These are phyloP conservation scores for Cenopis cana DNA, from an alignment of 2,888 invertebrate genomes.

Conservation along the genomic window DNA sequence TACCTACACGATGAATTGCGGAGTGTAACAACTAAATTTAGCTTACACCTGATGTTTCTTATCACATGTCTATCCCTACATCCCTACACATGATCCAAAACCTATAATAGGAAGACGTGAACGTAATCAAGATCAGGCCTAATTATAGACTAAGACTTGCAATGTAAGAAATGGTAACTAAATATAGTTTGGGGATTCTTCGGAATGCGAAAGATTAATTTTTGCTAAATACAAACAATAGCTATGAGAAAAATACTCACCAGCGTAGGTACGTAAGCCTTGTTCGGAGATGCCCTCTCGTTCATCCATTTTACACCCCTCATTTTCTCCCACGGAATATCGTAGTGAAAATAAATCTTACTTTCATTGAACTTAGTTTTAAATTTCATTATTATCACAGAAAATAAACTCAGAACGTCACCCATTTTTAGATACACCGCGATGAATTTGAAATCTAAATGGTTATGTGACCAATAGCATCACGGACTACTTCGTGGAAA, in stretches of 20 bases:
- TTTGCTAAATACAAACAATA: conserved; percentile 37
- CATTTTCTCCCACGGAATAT: conserved; percentile 77
- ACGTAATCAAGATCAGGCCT: conserved; percentile 18
- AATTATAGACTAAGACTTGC: conserved; percentile 26
- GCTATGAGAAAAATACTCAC: conserved; percentile 63
- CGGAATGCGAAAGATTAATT: conserved; percentile 31
- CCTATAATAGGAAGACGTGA: conserved; percentile 13
- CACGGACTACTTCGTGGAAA: conserved; percentile 60
- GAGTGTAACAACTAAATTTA: not conserved
- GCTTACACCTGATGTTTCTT: conserved; percentile 22
- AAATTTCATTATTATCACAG: conserved; percentile 83
- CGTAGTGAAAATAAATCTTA: conserved; percentile 77
- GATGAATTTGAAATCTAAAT: conserved; percentile 63
- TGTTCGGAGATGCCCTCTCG: conserved; percentile 88
- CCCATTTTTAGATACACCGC: conserved; percentile 69
- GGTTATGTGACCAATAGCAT: conserved; percentile 74
- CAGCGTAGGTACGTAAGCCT: conserved; percentile 93
- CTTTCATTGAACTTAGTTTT: conserved; percentile 82
- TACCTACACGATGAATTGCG: not conserved
- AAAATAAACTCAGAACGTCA: conserved; percentile 81
- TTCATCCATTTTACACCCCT: conserved; percentile 91
- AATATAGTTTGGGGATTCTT: conserved; percentile 37
- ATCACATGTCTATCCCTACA: conserved; percentile 26
- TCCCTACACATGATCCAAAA: conserved; percentile 21
- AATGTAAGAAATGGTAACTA: conserved; percentile 27